These are phyloP conservation scores for Corbicula japonica DNA, from an alignment of 2,888 invertebrate genomes.

Conservation along the genomic window DNA sequence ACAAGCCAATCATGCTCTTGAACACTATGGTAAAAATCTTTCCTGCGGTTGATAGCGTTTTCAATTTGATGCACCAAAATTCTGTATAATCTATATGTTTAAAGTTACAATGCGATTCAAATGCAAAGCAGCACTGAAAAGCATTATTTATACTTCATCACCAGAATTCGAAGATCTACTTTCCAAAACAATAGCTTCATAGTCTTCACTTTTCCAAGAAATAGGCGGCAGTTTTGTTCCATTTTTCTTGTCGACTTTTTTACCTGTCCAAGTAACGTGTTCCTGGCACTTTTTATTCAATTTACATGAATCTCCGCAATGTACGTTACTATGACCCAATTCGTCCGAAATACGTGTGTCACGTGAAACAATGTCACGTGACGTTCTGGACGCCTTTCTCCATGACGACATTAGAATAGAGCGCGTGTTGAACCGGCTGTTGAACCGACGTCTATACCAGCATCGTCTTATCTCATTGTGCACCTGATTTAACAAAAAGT, in stretches of 20 bases:
- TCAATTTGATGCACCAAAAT: too few relatives aligned
- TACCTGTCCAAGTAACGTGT: conserved; percentile 17
- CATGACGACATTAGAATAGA: conserved; percentile 56
- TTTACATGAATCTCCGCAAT: conserved; percentile 19
- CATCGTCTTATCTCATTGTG: too few relatives aligned
- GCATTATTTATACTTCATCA: conserved; percentile 6
- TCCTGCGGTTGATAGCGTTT: too few relatives aligned
- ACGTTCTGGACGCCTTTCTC: conserved; percentile 50
- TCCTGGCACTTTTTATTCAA: conserved; percentile 16
- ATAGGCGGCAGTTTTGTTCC: not conserved
- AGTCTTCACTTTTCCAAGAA: conserved; percentile 5
- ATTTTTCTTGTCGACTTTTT: not conserved
- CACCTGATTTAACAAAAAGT: too few relatives aligned
- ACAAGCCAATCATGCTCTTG: too few relatives aligned
- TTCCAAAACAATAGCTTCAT: conserved; percentile 5
- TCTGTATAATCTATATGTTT: too few relatives aligned
- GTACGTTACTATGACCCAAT: not conserved
- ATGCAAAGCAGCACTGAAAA: too few relatives aligned
- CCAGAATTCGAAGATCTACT: conserved; percentile 11
- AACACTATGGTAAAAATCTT: too few relatives aligned
- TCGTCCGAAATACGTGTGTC: conserved; percentile 40
- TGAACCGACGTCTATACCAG: conserved; percentile 43
- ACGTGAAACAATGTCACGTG: conserved; percentile 46
- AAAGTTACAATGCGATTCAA: too few relatives aligned
- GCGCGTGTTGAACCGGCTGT: conserved; percentile 43